Evolutionary conservation across 2,113 vertebrate genomes (phyloP).

Genomic region (Actenoides lindsayi): DNA sequence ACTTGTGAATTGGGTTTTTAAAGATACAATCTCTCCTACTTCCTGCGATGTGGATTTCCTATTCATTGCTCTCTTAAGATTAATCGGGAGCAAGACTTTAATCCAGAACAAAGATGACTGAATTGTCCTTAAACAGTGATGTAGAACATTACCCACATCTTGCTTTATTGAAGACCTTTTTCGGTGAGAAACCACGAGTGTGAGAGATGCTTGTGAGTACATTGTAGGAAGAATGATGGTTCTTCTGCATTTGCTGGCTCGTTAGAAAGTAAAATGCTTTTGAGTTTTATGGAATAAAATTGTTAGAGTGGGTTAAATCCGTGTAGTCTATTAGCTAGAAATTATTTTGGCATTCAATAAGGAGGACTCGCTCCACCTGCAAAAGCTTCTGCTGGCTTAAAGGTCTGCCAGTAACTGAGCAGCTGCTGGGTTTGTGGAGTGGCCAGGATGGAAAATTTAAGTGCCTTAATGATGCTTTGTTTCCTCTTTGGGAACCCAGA

Average conservation of each 20-base stretch:
- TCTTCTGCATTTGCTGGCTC: background rate
- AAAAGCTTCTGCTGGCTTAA: background rate
- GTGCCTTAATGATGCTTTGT: background rate
- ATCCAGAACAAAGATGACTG: conserved; percentile 44
- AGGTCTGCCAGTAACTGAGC: background rate
- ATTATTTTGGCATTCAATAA: background rate
- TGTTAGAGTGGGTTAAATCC: background rate
- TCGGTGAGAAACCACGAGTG: background rate
- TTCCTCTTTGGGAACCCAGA: background rate
- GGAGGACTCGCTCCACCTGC: background rate
- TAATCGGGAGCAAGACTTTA: conserved; percentile 38
- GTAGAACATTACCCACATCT: conserved; percentile 3
- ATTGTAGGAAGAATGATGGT: background rate
- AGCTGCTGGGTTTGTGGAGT: background rate
- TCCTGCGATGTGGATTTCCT: background rate
- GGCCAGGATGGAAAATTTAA: background rate
- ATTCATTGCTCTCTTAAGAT: conserved; percentile 33
- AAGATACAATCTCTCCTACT: conserved; percentile 40
- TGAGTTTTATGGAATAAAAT: background rate
- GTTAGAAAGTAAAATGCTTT: background rate
- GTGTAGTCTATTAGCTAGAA: background rate
- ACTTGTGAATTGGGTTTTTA: conserved; percentile 48
- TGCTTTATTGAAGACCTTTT: background rate
- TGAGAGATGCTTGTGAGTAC: background rate
- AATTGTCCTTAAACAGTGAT: conserved; percentile 40